Evolutionary conservation across 2,888 invertebrate genomes (phyloP).

Genomic region (Athrips mouffetella): DNA sequence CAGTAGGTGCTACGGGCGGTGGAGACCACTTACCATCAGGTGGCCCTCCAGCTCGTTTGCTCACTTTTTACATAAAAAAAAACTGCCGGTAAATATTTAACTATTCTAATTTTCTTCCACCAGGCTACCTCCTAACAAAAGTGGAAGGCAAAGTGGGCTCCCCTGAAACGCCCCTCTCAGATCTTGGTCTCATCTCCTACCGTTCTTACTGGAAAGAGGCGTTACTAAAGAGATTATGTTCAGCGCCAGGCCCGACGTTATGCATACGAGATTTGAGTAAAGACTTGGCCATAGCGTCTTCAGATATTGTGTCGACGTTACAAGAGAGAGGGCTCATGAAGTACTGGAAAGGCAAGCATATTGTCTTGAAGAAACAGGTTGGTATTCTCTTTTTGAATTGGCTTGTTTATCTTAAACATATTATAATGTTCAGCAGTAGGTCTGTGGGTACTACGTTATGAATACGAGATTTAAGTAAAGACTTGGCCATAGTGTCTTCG

Average conservation of each 20-base stretch:
- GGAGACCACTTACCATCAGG: too few relatives aligned
- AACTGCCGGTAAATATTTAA: neutral
- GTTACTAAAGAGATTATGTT: slow-evolving; percentile 92
- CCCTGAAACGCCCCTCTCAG: slow-evolving; percentile 98
- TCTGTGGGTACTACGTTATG: slow-evolving; percentile 93
- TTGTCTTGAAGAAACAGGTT: slow-evolving; percentile 95
- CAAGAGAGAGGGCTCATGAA: slow-evolving; percentile 98
- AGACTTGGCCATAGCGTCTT: slow-evolving; percentile 97
- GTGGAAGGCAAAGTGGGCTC: slow-evolving; percentile 99
- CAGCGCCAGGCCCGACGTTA: slow-evolving; percentile 91
- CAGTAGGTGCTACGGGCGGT: too few relatives aligned
- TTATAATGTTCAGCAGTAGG: too few relatives aligned
- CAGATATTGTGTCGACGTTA: slow-evolving; percentile 98
- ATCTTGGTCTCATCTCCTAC: slow-evolving; percentile 97
- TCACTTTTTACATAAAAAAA: too few relatives aligned
- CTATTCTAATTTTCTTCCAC: slow-evolving; percentile 13
- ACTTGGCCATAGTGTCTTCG: slow-evolving; percentile 97
- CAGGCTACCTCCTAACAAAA: slow-evolving; percentile 97
- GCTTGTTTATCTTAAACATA: too few relatives aligned
- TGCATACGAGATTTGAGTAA: slow-evolving; percentile 92
- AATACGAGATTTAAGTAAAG: slow-evolving; percentile 91
- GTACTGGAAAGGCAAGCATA: slow-evolving; percentile 99
- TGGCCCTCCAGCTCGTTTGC: too few relatives aligned
- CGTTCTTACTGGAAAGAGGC: slow-evolving; percentile 99
- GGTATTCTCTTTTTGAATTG: slow-evolving; percentile 24